These are phyloP conservation scores for Enteromius mattozi DNA, from an alignment of 2,797 vertebrate species.

Conservation along the genomic window DNA sequence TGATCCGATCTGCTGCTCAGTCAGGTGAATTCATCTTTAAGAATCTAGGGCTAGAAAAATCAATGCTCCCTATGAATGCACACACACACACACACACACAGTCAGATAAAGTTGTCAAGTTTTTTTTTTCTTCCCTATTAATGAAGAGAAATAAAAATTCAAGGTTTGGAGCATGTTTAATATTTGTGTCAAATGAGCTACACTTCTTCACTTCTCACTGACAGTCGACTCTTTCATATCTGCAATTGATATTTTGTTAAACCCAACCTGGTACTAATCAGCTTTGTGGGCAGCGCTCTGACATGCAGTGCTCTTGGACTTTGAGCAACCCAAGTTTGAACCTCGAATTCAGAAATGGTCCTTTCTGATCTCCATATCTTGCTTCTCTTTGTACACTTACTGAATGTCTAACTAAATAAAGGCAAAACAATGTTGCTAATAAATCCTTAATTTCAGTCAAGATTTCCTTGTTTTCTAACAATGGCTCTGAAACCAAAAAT, in stretches of 20 bases:
- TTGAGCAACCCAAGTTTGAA: not conserved
- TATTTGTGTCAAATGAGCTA: not conserved
- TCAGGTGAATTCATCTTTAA: slow-evolving; percentile 61
- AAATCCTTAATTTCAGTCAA: not conserved
- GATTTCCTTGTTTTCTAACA: not conserved
- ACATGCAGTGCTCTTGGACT: not conserved
- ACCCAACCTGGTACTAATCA: not conserved
- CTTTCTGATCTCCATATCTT: not conserved
- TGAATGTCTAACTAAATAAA: not conserved
- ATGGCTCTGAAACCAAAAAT: not conserved
- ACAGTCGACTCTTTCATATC: not conserved
- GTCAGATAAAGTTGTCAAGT: not conserved
- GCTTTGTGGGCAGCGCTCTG: not conserved
- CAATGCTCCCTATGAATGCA: slow-evolving; percentile 36
- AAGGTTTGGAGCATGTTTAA: not conserved
- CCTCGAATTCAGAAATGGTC: not conserved
- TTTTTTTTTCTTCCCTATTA: not conserved
- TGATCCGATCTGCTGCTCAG: slow-evolving; percentile 51
- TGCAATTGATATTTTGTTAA: not conserved
- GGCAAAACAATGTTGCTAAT: not conserved
- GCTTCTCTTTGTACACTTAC: not conserved
- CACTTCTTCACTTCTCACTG: not conserved
- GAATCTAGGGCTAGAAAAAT: slow-evolving; percentile 61
- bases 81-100: slow-evolving; percentile 31
- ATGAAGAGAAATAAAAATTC: not conserved